Conservation (phyloP, 1,140 invertebrate genomes). For the Drosophila baimaii region DNA sequence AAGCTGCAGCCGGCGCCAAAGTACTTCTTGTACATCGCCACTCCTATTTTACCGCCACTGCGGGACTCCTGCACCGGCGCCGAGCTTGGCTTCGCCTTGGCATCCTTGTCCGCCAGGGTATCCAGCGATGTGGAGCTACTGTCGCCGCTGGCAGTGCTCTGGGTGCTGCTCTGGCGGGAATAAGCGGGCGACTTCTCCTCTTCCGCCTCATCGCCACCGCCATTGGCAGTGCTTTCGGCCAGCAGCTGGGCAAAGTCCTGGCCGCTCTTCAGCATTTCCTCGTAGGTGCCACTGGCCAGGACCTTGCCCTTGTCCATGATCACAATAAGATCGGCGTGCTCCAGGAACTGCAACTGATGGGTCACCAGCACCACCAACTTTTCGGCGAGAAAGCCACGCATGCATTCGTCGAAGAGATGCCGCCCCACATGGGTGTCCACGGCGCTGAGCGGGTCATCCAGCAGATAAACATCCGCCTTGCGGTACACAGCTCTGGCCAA, state of each 20-base stretch:
- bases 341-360: constrained; percentile 92
- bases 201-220: constrained; percentile 37
- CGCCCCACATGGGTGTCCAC: constrained; percentile 90
- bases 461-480: constrained; percentile 91
- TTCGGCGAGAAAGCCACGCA: constrained; percentile 85
- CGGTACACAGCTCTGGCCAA: constrained; percentile 88
- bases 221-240: constrained; percentile 82
- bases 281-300: constrained; percentile 87
- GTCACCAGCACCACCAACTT: constrained; percentile 90
- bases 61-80: constrained; percentile 85
- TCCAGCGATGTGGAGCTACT: constrained; percentile 84
- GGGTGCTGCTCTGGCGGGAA: constrained; percentile 84
- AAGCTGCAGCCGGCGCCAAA: constrained; percentile 86
- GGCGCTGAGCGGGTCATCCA: constrained; percentile 94
- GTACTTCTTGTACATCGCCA: constrained; percentile 86
- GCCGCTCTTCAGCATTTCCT: constrained; percentile 87
- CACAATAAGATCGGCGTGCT: constrained; percentile 89
- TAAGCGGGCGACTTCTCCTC: constrained; percentile 56
- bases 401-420: constrained; percentile 89
- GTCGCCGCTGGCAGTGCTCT: constrained; percentile 75
- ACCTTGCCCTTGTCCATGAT: constrained; percentile 88
- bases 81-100: constrained; percentile 18
- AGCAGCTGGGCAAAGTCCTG: constrained; percentile 88
- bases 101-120: constrained; percentile 80
- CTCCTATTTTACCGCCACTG: constrained; percentile 86